These are phyloP conservation scores for Eristalis arbustorum DNA, from an alignment of 2,888 invertebrate genomes.

Conservation along the genomic window DNA sequence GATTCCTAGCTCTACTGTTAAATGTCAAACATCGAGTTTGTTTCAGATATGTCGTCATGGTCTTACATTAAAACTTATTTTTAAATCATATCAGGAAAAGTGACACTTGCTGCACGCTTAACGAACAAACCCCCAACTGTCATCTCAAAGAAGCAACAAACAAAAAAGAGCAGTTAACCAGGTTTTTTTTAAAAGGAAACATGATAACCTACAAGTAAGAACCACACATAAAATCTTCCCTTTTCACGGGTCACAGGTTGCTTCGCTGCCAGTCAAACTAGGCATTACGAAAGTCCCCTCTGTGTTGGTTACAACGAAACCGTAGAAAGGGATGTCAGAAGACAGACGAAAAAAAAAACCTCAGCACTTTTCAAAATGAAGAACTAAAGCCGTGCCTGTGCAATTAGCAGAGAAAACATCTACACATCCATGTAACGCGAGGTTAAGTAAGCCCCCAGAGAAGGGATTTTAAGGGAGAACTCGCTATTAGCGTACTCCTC, in stretches of 20 bases:
- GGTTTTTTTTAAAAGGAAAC: too few species aligned
- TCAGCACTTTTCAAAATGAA: not conserved
- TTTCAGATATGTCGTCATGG: too few species aligned
- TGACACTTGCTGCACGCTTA: too few species aligned
- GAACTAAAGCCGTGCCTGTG: conserved; percentile 19
- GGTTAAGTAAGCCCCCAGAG: conserved; percentile 21
- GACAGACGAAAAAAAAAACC: too few species aligned
- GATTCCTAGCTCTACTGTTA: too few species aligned
- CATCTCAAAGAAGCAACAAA: too few species aligned
- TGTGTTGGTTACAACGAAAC: conserved; percentile 10
- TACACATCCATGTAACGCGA: conserved; percentile 15
- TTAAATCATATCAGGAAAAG: too few species aligned
- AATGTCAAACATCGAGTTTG: too few species aligned
- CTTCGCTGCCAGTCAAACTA: conserved; percentile 48
- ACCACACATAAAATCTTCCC: not conserved
- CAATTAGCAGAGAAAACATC: conserved; percentile 63
- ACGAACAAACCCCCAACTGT: too few species aligned
- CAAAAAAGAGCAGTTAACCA: too few species aligned
- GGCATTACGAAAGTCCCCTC: conserved; percentile 44
- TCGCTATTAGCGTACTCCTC: not conserved
- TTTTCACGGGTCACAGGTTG: conserved; percentile 19
- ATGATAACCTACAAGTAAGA: not conserved
- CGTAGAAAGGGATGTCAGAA: not conserved
- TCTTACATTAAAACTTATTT: too few species aligned
- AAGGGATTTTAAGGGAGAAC: conserved; percentile 11